Evolutionary conservation across 1,140 invertebrate genomes (phyloP).

Genomic region (Nasonia longicornis): DNA sequence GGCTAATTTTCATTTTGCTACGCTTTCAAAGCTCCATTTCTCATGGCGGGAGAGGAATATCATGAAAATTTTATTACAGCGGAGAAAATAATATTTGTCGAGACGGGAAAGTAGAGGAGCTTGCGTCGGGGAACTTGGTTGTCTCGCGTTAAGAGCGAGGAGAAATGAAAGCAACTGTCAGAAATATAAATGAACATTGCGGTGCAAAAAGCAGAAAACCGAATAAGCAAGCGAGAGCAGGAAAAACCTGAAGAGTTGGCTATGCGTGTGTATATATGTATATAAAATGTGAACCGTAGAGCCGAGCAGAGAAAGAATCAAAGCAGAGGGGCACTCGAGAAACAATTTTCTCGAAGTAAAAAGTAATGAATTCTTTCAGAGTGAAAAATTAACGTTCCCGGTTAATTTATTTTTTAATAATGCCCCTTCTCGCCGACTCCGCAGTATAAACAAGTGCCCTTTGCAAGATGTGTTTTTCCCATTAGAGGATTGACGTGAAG

Average conservation of each 20-base stretch:
- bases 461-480: too few species aligned
- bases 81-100: constrained; percentile 5
- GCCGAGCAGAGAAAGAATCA: constrained; percentile 1
- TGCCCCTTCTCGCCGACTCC: neutral
- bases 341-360: constrained; percentile 11
- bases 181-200: constrained; percentile 20
- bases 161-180: constrained; percentile 5
- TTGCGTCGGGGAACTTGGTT: neutral
- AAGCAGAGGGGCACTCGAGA: neutral
- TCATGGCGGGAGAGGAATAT: neutral
- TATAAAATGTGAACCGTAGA: neutral
- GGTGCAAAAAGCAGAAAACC: constrained; percentile 14
- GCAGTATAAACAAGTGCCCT: too few species aligned
- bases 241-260: constrained; percentile 7
- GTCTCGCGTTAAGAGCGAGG: neutral
- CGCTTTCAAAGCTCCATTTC: neutral
- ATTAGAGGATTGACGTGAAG: too few species aligned
- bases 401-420: neutral
- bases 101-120: neutral
- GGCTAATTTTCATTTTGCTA: neutral
- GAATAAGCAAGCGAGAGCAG: constrained; percentile 6
- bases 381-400: neutral
- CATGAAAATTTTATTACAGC: constrained; percentile 10
- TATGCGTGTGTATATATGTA: neutral
- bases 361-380: neutral